Evolutionary conservation across 2,113 vertebrate species (phyloP), one percentile per base, ranked within the genome.

Genomic region (Leiothrix lutea): DNA sequence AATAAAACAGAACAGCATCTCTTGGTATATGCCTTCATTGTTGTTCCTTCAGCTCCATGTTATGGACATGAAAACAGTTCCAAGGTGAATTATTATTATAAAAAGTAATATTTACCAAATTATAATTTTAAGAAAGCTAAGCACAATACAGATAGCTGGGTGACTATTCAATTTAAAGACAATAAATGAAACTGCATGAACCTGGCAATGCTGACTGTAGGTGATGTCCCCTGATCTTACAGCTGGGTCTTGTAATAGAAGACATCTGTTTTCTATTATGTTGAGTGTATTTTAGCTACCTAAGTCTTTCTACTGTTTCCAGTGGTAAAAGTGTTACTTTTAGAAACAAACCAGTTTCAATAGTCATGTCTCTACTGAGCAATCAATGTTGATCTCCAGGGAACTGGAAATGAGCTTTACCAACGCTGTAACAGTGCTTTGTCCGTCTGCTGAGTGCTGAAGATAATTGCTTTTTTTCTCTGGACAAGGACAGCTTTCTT

Each of bases 401-500:
- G 90, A 80, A 38, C n/a, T 87, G 61, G 69, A 80, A 88, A 70
- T 0, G 0, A 83, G 38, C 51, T 20, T 67, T 45, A 86, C 51
- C 23, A 74, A 48, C 7, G 8, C 44, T 26, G 38, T 67, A 90
- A 90, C 71, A 70, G 42, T 33, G 13, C 22, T 80, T 58, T 65
- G 61, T 79, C 75, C 92, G 61, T 77, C 58, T 77, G 23, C 74
- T 57, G 71, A 62, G 12, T 22, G 44, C 47, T 90, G 71, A 60
- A 87, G 64, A 73, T 54, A 92, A 88, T 71, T 58, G 28, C 79
- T 80, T 83, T 74, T 54, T 56, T 92, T 86, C 38, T 44, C 35
- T 73, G 65, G 74, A 94, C 85, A 93, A 94, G 67, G 56, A 72
- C 48, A 69, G 53, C 80, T 85, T 94, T 88, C 75, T 94, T 54